A percentile compares a stretch with the other conserved stretches of the same genome.
Conservation (phyloP, 2,888 invertebrate species). For the Ferrisia virgata region DNA sequence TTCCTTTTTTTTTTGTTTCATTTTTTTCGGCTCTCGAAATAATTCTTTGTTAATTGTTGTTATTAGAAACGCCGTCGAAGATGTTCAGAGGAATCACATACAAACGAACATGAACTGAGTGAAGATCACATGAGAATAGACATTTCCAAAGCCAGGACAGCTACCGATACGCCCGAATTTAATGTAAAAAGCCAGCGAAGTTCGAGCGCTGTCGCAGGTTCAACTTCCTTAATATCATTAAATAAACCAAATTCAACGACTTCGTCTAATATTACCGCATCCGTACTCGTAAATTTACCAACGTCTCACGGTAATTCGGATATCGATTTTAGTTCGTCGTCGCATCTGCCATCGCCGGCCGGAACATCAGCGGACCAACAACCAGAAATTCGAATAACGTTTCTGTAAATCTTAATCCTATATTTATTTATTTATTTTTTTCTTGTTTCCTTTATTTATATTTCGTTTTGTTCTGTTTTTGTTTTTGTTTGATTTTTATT, state of each 20-base stretch:
- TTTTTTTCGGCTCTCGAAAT: neutral
- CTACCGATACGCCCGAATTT: constrained; percentile 44
- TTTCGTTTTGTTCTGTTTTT: neutral
- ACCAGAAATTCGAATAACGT: constrained; percentile 52
- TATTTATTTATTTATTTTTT: neutral
- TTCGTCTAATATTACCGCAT: constrained; percentile 52
- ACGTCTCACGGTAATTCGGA: constrained; percentile 52
- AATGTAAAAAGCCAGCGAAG: constrained; percentile 39
- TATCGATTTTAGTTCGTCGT: constrained; percentile 51
- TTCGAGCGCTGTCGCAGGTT: constrained; percentile 24
- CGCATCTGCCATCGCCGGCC: constrained; percentile 50
- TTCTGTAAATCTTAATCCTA: constrained; percentile 47
- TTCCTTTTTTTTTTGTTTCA: neutral
- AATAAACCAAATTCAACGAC: constrained; percentile 52
- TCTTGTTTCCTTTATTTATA: neutral
- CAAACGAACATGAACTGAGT: constrained; percentile 47
- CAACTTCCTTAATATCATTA: constrained; percentile 50
- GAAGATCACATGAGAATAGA: constrained; percentile 47
- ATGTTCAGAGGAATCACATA: constrained; percentile 47
- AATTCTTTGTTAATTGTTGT: constrained; percentile 45
- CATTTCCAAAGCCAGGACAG: constrained; percentile 43
- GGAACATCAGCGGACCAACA: constrained; percentile 51
- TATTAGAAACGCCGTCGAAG: constrained; percentile 48
- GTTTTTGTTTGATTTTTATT: too few relatives aligned
- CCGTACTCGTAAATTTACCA: constrained; percentile 52